Percentiles rank a stretch among this genome's conserved stretches.
These are phyloP conservation scores for Rhynchonema sp. DNA, from an alignment of 2,888 invertebrate genomes.

Conservation along the genomic window DNA sequence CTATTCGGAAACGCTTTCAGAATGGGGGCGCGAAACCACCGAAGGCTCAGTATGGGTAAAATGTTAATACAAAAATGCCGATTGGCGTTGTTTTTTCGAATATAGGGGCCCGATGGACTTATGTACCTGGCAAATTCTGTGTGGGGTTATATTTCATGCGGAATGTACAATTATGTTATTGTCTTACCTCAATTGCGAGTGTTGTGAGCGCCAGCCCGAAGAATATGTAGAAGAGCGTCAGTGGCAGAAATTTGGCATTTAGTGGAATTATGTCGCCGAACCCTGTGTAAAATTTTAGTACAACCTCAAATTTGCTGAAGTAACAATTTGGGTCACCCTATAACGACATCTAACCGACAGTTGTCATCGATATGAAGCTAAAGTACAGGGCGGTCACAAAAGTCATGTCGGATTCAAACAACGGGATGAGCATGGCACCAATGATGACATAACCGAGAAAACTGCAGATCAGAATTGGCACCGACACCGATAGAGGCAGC, in stretches of 20 bases:
- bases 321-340: background rate
- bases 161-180: too few relatives aligned
- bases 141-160: too few relatives aligned
- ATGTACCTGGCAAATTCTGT: too few relatives aligned
- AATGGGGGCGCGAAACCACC: too few relatives aligned
- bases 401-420: background rate
- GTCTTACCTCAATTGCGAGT: background rate
- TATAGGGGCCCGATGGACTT: too few relatives aligned
- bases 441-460: background rate
- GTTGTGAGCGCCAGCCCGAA: background rate
- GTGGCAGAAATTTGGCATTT: background rate
- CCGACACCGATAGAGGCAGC: background rate
- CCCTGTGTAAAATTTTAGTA: too few relatives aligned
- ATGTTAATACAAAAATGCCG: too few relatives aligned
- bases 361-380: background rate
- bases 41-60: too few relatives aligned
- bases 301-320: too few relatives aligned
- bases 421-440: background rate
- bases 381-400: background rate
- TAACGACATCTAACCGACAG: background rate
- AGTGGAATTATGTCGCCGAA: background rate
- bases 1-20: too few relatives aligned
- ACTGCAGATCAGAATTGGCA: background rate
- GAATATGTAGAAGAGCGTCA: background rate
- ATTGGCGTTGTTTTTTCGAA: too few relatives aligned